Conservation (phyloP, 2,797 vertebrate genomes). For the Ptychadena robeensis region DNA sequence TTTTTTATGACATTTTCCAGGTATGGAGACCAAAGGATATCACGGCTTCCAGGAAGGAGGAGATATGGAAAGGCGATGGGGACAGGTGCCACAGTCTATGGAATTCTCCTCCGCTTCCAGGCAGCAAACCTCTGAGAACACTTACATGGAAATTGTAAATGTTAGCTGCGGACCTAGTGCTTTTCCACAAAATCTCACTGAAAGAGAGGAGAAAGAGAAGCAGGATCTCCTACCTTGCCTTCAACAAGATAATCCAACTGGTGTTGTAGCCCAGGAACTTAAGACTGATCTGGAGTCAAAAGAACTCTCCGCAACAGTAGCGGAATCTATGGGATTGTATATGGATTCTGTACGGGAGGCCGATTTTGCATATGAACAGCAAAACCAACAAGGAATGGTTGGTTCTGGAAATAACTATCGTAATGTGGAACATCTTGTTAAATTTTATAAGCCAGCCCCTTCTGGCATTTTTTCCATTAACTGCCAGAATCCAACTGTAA, state of each 20-base stretch:
- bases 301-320: slow-evolving; percentile 95
- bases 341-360: slow-evolving; percentile 95
- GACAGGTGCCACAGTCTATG: slow-evolving; percentile 83
- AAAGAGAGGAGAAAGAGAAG: slow-evolving; percentile 85
- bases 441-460: slow-evolving; percentile 81
- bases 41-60: slow-evolving; percentile 91
- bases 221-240: slow-evolving; percentile 82
- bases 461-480: slow-evolving; percentile 74
- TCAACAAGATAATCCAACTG: slow-evolving; percentile 82
- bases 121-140: slow-evolving; percentile 80
- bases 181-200: slow-evolving; percentile 77
- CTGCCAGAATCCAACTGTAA: slow-evolving; percentile 75
- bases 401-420: slow-evolving; percentile 88
- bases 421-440: slow-evolving; percentile 81
- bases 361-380: slow-evolving; percentile 88
- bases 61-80: slow-evolving; percentile 91
- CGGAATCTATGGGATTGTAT: slow-evolving; percentile 98
- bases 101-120: slow-evolving; percentile 82
- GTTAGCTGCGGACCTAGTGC: slow-evolving; percentile 80
- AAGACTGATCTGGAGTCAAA: slow-evolving; percentile 94
- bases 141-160: slow-evolving; percentile 90
- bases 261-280: slow-evolving; percentile 84
- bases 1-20: slow-evolving; percentile 76
- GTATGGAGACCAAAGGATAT: slow-evolving; percentile 98
- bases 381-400: slow-evolving; percentile 75